Conservation (phyloP, 2,797 vertebrate species). For the Microtus californicus region DNA sequence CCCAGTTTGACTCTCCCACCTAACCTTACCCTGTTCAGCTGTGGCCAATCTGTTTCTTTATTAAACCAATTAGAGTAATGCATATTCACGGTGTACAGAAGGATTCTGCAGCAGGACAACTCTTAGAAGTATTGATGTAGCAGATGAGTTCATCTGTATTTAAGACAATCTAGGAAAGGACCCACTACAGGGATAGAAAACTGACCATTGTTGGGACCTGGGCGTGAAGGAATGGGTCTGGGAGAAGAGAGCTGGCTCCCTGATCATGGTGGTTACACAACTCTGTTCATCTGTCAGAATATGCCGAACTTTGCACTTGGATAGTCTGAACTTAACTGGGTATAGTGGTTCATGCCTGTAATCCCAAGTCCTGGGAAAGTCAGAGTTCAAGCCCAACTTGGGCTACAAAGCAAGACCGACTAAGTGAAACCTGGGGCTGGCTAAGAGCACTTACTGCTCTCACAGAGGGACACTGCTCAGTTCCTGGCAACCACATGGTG, state of each 20-base stretch:
- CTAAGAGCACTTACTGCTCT: too few relatives aligned
- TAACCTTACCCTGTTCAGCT: too few relatives aligned
- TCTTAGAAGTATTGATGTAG: not conserved
- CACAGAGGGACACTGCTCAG: not conserved
- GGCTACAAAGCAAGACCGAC: not conserved
- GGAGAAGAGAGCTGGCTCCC: not conserved
- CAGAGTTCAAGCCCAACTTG: not conserved
- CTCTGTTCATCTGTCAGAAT: not conserved
- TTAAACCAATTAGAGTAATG: too few relatives aligned
- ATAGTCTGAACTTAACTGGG: not conserved
- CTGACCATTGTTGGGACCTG: not conserved
- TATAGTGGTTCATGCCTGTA: not conserved
- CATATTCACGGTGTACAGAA: too few relatives aligned
- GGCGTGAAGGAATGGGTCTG: accelerated
- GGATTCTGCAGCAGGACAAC: too few relatives aligned
- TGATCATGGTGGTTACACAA: not conserved
- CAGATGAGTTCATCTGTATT: not conserved
- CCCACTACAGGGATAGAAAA: not conserved
- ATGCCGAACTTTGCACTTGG: not conserved
- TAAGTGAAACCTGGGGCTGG: not conserved
- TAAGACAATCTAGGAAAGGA: not conserved
- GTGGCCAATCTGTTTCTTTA: too few relatives aligned
- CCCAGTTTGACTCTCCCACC: too few relatives aligned
- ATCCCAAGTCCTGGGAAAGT: not conserved
- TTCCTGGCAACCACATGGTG: not conserved